These are phyloP conservation scores for Sinopyrophorus schimmeli DNA, from an alignment of 2,888 invertebrate species.

Conservation along the genomic window DNA sequence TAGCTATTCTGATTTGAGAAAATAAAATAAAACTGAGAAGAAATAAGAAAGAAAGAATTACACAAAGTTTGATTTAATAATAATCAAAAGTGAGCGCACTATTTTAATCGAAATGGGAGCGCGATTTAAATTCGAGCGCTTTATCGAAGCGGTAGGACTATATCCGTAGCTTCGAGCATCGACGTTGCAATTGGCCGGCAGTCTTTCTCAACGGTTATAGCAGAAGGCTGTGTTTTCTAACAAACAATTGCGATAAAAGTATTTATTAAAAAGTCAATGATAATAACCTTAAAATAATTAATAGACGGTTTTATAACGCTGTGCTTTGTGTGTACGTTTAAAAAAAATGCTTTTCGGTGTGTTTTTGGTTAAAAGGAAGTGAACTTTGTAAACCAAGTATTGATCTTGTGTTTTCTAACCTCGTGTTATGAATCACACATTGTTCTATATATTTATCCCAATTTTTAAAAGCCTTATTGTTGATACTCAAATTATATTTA, in stretches of 20 bases:
- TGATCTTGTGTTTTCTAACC: slow-evolving; percentile 39
- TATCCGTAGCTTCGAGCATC: slow-evolving; percentile 40
- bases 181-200: slow-evolving; percentile 46
- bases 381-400: slow-evolving; percentile 36
- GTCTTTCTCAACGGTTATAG: slow-evolving; percentile 36
- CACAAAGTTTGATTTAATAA: too few relatives aligned
- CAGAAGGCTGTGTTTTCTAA: slow-evolving; percentile 32
- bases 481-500: too few relatives aligned
- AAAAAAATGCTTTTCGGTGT: slow-evolving; percentile 5
- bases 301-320: slow-evolving; percentile 1
- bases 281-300: slow-evolving; percentile 5
- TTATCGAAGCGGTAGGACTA: slow-evolving; percentile 33
- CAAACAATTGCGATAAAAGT: too few relatives aligned
- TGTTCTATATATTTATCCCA: slow-evolving; percentile 16
- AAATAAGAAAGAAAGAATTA: too few relatives aligned
- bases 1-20: too few relatives aligned
- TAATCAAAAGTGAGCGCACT: too few relatives aligned
- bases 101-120: too few relatives aligned
- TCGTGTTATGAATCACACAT: slow-evolving; percentile 31
- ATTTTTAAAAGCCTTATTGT: slow-evolving; percentile 2
- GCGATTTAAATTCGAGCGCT: too few relatives aligned
- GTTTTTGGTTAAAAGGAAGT: too few relatives aligned
- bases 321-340: slow-evolving; percentile 1
- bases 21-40: too few relatives aligned
- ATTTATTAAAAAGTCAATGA: too few relatives aligned